Conservation (phyloP, 1,140 invertebrate species). For the Drosophila prosaltans region DNA sequence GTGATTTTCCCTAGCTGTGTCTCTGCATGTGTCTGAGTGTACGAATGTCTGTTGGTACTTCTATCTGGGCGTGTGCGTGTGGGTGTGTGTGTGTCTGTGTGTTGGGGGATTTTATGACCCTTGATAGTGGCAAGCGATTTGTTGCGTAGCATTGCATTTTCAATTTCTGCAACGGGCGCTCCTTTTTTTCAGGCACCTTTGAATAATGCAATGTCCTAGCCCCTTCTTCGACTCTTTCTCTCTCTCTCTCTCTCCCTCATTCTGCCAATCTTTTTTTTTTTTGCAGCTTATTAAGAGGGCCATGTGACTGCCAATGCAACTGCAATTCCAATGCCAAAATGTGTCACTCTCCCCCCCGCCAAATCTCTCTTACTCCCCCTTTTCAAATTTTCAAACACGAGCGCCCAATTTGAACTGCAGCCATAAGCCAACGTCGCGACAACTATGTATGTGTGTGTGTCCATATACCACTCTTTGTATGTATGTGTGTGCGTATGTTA, state of each 20-base stretch:
- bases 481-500: constrained; percentile 27
- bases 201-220: constrained; percentile 68
- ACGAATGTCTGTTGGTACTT: constrained; percentile 9
- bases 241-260: neutral
- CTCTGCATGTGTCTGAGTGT: constrained; percentile 12
- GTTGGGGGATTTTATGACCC: constrained; percentile 69
- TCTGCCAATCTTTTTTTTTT: constrained; percentile 43
- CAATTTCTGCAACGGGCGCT: constrained; percentile 67
- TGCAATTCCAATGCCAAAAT: constrained; percentile 14
- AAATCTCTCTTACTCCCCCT: neutral
- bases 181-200: constrained; percentile 58
- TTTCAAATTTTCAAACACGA: constrained; percentile 66
- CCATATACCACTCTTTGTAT: constrained; percentile 22
- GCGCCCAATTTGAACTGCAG: constrained; percentile 51
- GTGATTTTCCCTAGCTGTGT: constrained; percentile 60
- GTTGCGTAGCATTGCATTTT: constrained; percentile 75
- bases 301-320: constrained; percentile 22
- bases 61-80: constrained; percentile 14
- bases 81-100: constrained; percentile 30
- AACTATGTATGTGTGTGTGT: constrained; percentile 42
- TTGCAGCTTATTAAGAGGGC: constrained; percentile 66
- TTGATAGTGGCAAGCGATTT: constrained; percentile 79
- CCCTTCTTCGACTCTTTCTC: neutral
- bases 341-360: neutral
- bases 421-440: constrained; percentile 34